These are phyloP conservation scores for Eciton burchellii DNA, from an alignment of 1,140 invertebrate genomes.

Conservation along the genomic window DNA sequence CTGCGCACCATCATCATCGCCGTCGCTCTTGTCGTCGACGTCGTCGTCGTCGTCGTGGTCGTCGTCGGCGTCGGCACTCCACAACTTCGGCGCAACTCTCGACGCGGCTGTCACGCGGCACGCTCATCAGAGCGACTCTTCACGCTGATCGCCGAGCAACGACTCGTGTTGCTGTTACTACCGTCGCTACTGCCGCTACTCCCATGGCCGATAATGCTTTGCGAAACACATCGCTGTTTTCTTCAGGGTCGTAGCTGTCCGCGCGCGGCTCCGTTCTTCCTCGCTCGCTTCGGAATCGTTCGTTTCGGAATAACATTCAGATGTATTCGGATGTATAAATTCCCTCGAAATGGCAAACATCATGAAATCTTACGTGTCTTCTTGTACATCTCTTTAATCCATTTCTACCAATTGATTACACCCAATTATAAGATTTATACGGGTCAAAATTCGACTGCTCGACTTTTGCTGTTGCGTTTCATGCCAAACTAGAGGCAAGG, in stretches of 20 bases:
- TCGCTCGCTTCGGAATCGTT: not conserved
- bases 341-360: not conserved
- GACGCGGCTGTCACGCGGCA: conserved; percentile 63
- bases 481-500: not conserved
- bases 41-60: conserved; percentile 46
- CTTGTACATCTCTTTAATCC: too few species aligned
- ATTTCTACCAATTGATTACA: too few species aligned
- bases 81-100: conserved; percentile 37
- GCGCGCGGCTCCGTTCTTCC: too few species aligned
- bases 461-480: not conserved
- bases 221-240: conserved; percentile 42
- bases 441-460: not conserved
- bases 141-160: conserved; percentile 39
- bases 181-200: conserved; percentile 56
- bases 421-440: too few species aligned
- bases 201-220: conserved; percentile 44
- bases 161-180: conserved; percentile 60
- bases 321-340: not conserved
- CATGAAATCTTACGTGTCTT: not conserved
- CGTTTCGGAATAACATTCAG: not conserved
- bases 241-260: conserved; percentile 37
- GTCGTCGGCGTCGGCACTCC: conserved; percentile 28
- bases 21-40: conserved; percentile 21
- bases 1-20: not conserved
- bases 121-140: conserved; percentile 45